A percentile compares a stretch with the other conserved stretches of the same genome.
These are phyloP conservation scores for Arvicola amphibius DNA, from an alignment of 2,797 vertebrate species.

Conservation along the genomic window DNA sequence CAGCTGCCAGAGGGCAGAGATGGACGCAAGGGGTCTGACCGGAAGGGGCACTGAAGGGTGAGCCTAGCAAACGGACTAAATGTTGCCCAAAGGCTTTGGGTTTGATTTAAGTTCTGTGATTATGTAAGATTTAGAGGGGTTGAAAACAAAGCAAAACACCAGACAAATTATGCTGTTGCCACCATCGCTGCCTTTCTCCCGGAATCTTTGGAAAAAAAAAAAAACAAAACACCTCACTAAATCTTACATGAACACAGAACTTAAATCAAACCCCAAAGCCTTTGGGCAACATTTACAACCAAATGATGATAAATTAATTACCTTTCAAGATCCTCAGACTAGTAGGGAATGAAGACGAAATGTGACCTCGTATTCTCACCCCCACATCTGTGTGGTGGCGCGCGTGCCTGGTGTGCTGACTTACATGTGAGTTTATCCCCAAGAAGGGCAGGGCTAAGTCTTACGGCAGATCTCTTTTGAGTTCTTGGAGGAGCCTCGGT, in stretches of 20 bases:
- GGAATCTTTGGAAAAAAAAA: background rate
- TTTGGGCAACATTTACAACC: background rate
- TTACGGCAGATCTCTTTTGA: background rate
- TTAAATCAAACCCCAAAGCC: background rate
- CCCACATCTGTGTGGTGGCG: background rate
- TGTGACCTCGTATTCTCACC: background rate
- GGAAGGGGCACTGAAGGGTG: background rate
- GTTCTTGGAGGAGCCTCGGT: background rate
- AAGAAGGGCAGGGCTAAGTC: too few species aligned
- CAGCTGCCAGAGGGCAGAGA: background rate
- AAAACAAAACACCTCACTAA: background rate
- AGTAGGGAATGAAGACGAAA: background rate
- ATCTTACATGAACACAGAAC: constrained; percentile 3
- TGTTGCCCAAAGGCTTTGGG: background rate
- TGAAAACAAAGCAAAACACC: background rate
- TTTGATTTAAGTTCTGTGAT: background rate
- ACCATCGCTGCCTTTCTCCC: background rate
- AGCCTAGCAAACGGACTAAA: background rate
- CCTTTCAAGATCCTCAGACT: background rate
- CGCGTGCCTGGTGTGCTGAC: background rate
- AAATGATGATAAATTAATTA: background rate
- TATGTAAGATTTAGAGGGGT: constrained; percentile 31
- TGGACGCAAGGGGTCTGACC: background rate
- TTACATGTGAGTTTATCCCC: background rate
- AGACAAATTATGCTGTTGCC: background rate